Conservation (phyloP, 2,113 vertebrate genomes). For the Aspiorhynchus laticeps region DNA sequence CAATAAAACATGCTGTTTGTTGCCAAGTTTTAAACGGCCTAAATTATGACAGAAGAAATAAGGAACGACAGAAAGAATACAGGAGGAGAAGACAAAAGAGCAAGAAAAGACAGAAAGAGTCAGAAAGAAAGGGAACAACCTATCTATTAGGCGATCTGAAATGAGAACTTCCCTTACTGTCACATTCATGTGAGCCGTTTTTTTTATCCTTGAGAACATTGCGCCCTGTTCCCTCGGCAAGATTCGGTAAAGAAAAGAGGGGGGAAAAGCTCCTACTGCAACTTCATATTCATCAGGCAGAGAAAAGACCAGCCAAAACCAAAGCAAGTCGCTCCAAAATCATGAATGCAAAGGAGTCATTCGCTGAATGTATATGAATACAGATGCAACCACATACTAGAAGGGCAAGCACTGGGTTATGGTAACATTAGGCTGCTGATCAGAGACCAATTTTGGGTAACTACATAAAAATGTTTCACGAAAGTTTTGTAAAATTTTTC, state of each 20-base stretch:
- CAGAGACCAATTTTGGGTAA: neutral
- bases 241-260: slow-evolving; percentile 53
- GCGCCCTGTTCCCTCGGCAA: slow-evolving; percentile 68
- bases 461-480: neutral
- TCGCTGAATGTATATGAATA: slow-evolving; percentile 69
- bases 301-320: slow-evolving; percentile 71
- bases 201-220: slow-evolving; percentile 67
- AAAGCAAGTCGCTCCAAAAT: slow-evolving; percentile 68
- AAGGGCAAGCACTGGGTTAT: neutral
- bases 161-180: slow-evolving; percentile 72
- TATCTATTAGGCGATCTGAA: slow-evolving; percentile 68
- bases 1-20: slow-evolving; percentile 80
- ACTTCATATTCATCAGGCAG: slow-evolving; percentile 69
- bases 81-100: neutral
- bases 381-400: slow-evolving; percentile 64
- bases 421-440: neutral
- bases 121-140: slow-evolving; percentile 11
- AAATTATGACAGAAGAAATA: slow-evolving; percentile 56
- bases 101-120: slow-evolving; percentile 7
- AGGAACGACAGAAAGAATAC: neutral
- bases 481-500: no score
- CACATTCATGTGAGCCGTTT: slow-evolving; percentile 77
- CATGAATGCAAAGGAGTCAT: slow-evolving; percentile 71
- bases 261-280: slow-evolving; percentile 64
- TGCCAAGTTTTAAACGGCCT: slow-evolving; percentile 64